Evolutionary conservation across 2,113 vertebrate species (phyloP).

Genomic region (Ictalurus punctatus): DNA sequence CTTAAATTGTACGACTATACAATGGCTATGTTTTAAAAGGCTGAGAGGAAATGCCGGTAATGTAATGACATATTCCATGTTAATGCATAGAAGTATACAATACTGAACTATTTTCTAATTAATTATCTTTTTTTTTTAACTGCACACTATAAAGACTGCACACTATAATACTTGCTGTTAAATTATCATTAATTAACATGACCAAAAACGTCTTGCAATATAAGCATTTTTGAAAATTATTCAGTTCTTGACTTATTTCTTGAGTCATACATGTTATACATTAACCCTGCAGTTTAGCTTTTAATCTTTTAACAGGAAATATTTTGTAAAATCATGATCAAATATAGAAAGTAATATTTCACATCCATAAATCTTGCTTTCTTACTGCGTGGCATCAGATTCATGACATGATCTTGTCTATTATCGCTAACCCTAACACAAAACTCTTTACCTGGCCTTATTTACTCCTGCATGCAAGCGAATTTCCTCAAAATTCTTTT

Average conservation of each 20-base stretch:
- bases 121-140: background rate
- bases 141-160: background rate
- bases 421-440: conserved; percentile 65
- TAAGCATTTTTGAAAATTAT: background rate
- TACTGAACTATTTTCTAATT: background rate
- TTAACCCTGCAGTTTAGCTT: background rate
- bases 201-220: background rate
- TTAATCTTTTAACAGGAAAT: background rate
- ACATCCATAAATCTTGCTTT: background rate
- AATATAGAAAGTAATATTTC: background rate
- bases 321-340: no score
- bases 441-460: conserved; percentile 61
- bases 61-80: background rate
- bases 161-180: background rate
- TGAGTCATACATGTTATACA: background rate
- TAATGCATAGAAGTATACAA: background rate
- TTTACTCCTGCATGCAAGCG: conserved; percentile 62
- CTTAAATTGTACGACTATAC: background rate
- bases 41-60: background rate
- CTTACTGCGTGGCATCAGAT: conserved; percentile 67
- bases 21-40: background rate
- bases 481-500: conserved; percentile 36
- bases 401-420: background rate
- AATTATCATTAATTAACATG: background rate
- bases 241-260: background rate